Percentiles rank a stretch among this genome's conserved stretches.
Evolutionary conservation across 2,113 vertebrate genomes (phyloP).

Genomic region (Orthonyx spaldingii): DNA sequence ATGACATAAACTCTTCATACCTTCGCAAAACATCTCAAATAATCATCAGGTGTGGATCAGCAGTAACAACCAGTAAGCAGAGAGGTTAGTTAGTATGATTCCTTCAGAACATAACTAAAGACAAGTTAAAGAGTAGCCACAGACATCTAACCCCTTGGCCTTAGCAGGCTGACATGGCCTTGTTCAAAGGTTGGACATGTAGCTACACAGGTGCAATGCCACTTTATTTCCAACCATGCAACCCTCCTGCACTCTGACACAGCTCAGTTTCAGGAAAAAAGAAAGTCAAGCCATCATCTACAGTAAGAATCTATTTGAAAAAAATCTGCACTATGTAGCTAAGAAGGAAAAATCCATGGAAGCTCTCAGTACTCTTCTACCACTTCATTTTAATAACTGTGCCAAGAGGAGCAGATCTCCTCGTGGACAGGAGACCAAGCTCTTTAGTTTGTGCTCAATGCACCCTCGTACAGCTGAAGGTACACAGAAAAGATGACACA

Average conservation of each 20-base stretch:
- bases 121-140: slow-evolving; percentile 26
- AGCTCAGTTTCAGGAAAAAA: neutral
- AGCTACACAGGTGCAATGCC: neutral
- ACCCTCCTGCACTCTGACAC: neutral
- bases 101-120: neutral
- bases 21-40: neutral
- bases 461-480: neutral
- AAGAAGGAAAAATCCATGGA: neutral
- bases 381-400: neutral
- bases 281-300: neutral
- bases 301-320: neutral
- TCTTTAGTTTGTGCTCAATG: neutral
- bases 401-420: neutral
- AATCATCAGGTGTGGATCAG: neutral
- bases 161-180: neutral
- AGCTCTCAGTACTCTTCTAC: neutral
- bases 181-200: neutral
- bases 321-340: fast-evolving
- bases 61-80: neutral
- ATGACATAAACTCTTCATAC: neutral
- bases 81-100: neutral
- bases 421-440: neutral
- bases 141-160: neutral
- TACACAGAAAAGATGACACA: neutral
- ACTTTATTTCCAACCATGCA: neutral